phyloP scores from a whole-genome alignment of 2,888 invertebrate species.

The Thymelicus sylvestris region DNA sequence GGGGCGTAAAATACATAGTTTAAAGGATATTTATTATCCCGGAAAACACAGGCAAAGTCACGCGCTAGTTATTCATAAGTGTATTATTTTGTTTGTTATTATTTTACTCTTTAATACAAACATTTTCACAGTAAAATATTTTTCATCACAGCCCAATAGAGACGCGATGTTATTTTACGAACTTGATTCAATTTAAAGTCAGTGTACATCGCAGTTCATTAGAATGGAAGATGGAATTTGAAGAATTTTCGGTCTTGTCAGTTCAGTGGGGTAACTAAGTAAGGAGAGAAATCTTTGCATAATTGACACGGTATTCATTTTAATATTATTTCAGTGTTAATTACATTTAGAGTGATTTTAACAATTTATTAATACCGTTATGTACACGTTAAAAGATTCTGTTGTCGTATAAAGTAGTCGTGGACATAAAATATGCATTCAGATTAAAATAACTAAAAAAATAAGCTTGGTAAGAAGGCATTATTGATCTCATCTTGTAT shows the following conservation, averaged over 20 bases:
- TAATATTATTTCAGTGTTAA: not conserved
- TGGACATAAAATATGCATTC: too few species aligned
- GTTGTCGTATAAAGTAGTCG: too few species aligned
- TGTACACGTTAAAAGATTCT: too few species aligned
- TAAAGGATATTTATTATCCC: too few species aligned
- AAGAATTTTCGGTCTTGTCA: conserved; percentile 20
- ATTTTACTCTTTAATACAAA: too few species aligned
- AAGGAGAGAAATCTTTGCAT: conserved; percentile 20
- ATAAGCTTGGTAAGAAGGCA: too few species aligned
- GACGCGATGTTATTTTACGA: conserved; percentile 1
- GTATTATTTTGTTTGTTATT: too few species aligned
- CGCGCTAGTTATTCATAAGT: too few species aligned
- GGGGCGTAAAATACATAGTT: too few species aligned
- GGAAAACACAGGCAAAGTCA: too few species aligned
- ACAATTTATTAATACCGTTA: not conserved
- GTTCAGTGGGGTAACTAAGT: conserved; percentile 9
- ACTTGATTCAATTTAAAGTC: conserved; percentile 13
- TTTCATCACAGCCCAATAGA: not conserved
- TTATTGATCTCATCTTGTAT: too few species aligned
- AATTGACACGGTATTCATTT: conserved; percentile 4
- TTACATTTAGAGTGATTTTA: not conserved
- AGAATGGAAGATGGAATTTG: conserved; percentile 14
- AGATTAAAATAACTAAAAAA: too few species aligned
- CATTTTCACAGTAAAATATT: not conserved
- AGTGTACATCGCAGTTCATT: conserved; percentile 24